Evolutionary conservation across 2,113 vertebrate genomes (phyloP).

Genomic region (Emberiza fucata): DNA sequence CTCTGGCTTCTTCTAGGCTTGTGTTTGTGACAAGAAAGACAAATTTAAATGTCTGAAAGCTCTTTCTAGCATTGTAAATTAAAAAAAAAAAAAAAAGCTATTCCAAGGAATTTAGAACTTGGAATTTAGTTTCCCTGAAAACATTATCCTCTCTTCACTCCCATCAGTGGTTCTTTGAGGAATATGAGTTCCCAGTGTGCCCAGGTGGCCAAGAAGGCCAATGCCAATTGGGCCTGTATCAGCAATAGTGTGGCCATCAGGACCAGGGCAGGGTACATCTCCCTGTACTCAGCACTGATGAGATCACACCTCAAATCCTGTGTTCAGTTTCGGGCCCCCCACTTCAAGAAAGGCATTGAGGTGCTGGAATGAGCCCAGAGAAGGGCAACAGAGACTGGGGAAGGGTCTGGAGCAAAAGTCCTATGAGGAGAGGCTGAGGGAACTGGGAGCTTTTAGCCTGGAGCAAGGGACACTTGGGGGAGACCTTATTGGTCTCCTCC

Average conservation of each 20-base stretch:
- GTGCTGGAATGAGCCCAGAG: not conserved
- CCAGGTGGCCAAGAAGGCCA: not conserved
- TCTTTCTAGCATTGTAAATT: not conserved
- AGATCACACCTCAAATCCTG: not conserved
- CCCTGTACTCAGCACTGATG: not conserved
- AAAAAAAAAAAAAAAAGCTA: not conserved
- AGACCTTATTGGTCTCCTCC: not conserved
- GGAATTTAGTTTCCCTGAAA: not conserved
- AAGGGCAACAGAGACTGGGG: fast-evolving
- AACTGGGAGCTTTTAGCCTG: not conserved
- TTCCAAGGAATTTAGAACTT: not conserved
- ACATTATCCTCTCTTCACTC: not conserved
- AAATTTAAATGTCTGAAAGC: not conserved
- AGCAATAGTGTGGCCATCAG: not conserved
- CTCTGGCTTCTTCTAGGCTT: not conserved
- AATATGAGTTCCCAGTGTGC: not conserved
- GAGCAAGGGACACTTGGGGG: not conserved
- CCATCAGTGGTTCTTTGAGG: not conserved
- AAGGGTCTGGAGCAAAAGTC: not conserved
- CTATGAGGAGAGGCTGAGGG: fast-evolving
- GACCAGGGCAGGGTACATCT: too few relatives aligned
- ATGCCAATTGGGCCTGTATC: not conserved
- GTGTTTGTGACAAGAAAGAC: not conserved
- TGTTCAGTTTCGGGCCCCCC: not conserved
- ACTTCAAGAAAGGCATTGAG: not conserved